Evolutionary conservation across 2,888 invertebrate genomes (phyloP), one percentile per base, ranked within the genome.

Genomic region (Pediacus dermestoides): DNA sequence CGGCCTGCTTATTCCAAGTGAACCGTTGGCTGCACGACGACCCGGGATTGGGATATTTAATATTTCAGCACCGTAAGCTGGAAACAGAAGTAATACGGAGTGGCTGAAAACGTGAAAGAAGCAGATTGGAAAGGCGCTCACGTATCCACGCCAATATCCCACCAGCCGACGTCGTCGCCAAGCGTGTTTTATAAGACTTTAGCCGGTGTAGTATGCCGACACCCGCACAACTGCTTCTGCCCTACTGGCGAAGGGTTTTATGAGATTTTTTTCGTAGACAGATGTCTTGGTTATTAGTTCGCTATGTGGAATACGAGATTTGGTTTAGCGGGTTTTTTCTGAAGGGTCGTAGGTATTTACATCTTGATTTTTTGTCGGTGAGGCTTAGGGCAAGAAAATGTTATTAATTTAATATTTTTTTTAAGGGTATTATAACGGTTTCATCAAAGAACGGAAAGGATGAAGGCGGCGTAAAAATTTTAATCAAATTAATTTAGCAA

Each of bases 71-170:
- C 54, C 63, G 65, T 65, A 59, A 57, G 58, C 58, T 60, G 60
- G 59, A 64, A 67, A 67, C 65, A 67, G 62, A 66, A 66, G 64
- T 64, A 64, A 61, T 63, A 60, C 56, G 52, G 51, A 57, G 52
- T 55, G 55, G 55, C 53, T 57, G 54, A 49, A 48, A 10, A 46
- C 51, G 52, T 51, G 56, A 62, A 61, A 62, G 59, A 60, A 53
- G 54, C 59, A 55, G 60, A 65, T 67, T 66, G 60, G 61, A 60
- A 67, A 64, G 56, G 54, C 61, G 58, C 63, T 66, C 67, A 67
- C 67, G 67, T 64, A 52, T 51, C 48, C 45, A 40, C 52, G 48
- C 57, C 61, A 60, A 61, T 61, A 61, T 59, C 57, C 53, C 53
- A 55, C 45, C 43, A 42, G 49, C 47, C 52, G 47, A 42, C 34